These are phyloP conservation scores for Bombylius discolor DNA, from an alignment of 2,888 invertebrate genomes.

Conservation along the genomic window DNA sequence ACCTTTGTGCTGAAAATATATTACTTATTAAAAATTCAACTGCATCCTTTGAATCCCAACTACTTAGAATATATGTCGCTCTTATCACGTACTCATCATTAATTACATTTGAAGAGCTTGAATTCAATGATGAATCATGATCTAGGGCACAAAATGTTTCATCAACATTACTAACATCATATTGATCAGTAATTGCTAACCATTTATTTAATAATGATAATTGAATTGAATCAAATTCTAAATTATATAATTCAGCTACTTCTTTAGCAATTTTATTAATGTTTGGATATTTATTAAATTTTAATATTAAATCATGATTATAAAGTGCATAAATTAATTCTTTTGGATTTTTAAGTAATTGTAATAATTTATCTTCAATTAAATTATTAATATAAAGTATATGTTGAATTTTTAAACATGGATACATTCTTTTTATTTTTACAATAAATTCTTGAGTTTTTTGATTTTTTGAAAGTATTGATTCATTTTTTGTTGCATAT, in stretches of 20 bases:
- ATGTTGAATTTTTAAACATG: constrained; percentile 33
- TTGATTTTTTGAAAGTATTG: constrained; percentile 19
- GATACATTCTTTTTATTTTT: constrained; percentile 34
- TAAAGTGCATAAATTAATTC: constrained; percentile 31
- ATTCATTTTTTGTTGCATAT: constrained; percentile 25
- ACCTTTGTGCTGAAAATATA: constrained; percentile 31
- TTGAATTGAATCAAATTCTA: constrained; percentile 28
- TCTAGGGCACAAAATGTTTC: constrained; percentile 34
- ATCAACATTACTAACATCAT: constrained; percentile 26
- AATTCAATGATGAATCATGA: constrained; percentile 11
- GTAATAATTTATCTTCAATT: constrained; percentile 29
- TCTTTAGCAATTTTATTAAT: constrained; percentile 31
- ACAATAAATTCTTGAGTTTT: constrained; percentile 20
- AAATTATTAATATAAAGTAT: constrained; percentile 30
- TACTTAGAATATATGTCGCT: constrained; percentile 32
- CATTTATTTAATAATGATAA: constrained; percentile 31
- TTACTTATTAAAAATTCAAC: constrained; percentile 28
- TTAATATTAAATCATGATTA: constrained; percentile 29
- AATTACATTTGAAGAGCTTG: constrained; percentile 12
- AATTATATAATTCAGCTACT: constrained; percentile 26
- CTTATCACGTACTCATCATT: constrained; percentile 29
- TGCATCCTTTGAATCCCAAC: constrained; percentile 31
- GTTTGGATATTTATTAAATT: constrained; percentile 26
- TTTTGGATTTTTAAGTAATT: constrained; percentile 29
- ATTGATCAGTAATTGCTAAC: constrained; percentile 23